Percentiles rank a stretch among this genome's conserved stretches.
phyloP scores from a whole-genome alignment of 2,113 vertebrate species.

The Hemiprocne comata region DNA sequence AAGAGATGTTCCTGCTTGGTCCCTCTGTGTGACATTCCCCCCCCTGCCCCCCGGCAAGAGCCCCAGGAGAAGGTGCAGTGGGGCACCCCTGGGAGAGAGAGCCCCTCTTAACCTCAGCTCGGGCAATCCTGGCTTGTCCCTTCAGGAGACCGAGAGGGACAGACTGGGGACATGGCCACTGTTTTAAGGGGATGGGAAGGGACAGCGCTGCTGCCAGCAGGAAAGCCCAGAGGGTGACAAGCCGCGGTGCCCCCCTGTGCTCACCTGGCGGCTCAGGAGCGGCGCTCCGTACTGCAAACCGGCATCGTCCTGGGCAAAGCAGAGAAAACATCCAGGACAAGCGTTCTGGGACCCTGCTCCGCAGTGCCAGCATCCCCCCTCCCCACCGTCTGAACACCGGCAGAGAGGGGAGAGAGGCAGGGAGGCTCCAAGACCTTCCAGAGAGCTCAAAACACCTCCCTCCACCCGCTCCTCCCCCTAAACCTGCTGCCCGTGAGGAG shows the following conservation, averaged over 20 bases:
- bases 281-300: conserved; percentile 70
- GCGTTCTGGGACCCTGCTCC: neutral
- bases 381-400: neutral
- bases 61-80: neutral
- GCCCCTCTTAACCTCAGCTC: neutral
- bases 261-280: conserved; percentile 78
- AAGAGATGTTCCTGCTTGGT: neutral
- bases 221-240: neutral
- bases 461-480: neutral
- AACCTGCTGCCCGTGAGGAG: neutral
- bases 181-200: neutral
- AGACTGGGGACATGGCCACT: neutral
- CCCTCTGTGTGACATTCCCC: neutral
- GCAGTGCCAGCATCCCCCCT: neutral
- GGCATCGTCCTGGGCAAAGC: conserved; percentile 61
- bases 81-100: neutral
- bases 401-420: no score
- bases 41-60: neutral
- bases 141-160: fast-evolving
- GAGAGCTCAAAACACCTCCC: neutral
- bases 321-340: neutral
- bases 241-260: neutral
- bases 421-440: neutral
- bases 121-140: neutral
- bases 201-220: neutral